Base-by-base conservation (phyloP, 2,888 invertebrate genomes). In the Spisula subtruncata region DNA sequence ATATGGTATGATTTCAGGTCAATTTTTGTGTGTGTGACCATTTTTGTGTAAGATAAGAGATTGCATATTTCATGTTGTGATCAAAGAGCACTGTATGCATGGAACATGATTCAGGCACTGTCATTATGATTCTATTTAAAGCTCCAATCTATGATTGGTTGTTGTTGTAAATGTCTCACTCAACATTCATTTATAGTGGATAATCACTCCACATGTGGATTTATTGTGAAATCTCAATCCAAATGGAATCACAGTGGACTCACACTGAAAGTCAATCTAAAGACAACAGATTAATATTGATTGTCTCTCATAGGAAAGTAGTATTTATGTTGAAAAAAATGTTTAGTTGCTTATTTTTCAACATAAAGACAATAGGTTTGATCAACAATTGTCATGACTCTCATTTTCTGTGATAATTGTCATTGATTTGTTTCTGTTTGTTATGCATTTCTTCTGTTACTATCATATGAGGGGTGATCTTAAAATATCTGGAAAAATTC, bases 21-120 rank as follows among this genome's bases (percentile, higher is more conserved):
- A 75, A 75, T 75, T 75, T 75, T 75, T 75, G 75, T 75, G 75
- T 75, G 29, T 75, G 75, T 75, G 75, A 75, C 32, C 25, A 75
- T 75, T 75, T 75, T 35, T 75, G 75, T 75, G 75, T 75, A 75
- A 75, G 75, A 35, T 12, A 35, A 2, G 2, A 75, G 35, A 18
- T 32, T 32, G 25, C 35, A 32, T 35, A 32, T 75, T 75, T 32
- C 35, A 75, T 75, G 75, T 75, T 32, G 75, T 75, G 0, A 32
- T 35, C 32, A 75, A 18, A 0, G 18, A 75, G 41, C 35, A 75
- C 75, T 12, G 2, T 75, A 35, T 75, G 35, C 75, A 75, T 66
- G 60, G 25, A 25, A 66, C n/a, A 66, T 66, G 12, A 66, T 25
- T 66, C 12, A 25, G 25, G 60, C 60, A 4, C 25, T 60, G n/a